Percentiles rank a stretch among this genome's conserved stretches.
Evolutionary conservation across 1,140 invertebrate genomes (phyloP).

Genomic region (Drosophila kepulauana): DNA sequence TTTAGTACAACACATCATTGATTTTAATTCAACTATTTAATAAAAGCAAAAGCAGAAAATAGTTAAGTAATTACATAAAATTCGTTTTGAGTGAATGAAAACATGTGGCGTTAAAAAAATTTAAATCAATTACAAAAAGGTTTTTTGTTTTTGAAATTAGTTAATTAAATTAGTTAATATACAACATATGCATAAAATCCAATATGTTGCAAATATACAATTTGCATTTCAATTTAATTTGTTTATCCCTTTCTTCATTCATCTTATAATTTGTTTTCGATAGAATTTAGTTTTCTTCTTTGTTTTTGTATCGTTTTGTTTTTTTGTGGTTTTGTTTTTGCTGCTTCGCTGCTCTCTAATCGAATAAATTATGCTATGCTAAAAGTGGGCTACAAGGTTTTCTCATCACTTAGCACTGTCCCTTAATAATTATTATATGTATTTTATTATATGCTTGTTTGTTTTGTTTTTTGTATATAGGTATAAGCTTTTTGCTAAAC

Average conservation of each 20-base stretch:
- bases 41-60: conserved; percentile 1
- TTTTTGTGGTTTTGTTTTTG: conserved; percentile 19
- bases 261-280: background rate
- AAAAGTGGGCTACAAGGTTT: conserved; percentile 61
- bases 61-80: conserved; percentile 6
- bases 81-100: conserved; percentile 1
- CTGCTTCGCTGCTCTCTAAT: conserved; percentile 39
- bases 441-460: conserved; percentile 28
- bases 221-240: conserved; percentile 1
- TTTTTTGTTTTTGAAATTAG: too few species aligned
- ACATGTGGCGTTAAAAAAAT: background rate
- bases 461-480: background rate
- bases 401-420: conserved; percentile 51
- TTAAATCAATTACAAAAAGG: background rate
- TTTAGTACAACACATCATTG: conserved; percentile 8
- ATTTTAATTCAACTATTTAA: background rate
- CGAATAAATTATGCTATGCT: conserved; percentile 81
- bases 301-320: conserved; percentile 2
- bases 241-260: background rate
- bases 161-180: background rate
- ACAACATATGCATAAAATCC: background rate
- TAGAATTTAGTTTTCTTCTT: background rate
- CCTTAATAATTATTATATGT: conserved; percentile 46
- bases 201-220: background rate
- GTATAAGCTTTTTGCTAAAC: conserved; percentile 69